These are phyloP conservation scores for Buceros bicornis DNA, from an alignment of 2,797 vertebrate species.

Conservation along the genomic window DNA sequence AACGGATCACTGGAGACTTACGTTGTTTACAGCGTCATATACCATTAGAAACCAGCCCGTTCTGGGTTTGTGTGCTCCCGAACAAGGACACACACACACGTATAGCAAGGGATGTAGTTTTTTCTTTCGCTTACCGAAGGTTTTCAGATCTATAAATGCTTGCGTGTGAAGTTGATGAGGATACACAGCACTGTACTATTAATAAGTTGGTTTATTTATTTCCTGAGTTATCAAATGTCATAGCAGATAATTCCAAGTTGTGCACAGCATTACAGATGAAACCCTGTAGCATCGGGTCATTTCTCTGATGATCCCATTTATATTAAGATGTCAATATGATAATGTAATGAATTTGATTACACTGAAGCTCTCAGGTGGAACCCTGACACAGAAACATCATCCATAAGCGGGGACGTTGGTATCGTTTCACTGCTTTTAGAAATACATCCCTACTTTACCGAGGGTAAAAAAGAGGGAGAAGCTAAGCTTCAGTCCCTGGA, in stretches of 20 bases:
- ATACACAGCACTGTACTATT: constrained; percentile 2
- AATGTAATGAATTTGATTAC: background rate
- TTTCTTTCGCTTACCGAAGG: background rate
- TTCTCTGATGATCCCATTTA: background rate
- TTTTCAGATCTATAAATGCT: background rate
- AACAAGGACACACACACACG: background rate
- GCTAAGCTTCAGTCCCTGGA: background rate
- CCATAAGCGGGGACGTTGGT: background rate
- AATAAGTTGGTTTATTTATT: constrained; percentile 47
- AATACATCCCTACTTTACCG: background rate
- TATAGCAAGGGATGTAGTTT: background rate
- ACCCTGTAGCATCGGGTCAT: background rate
- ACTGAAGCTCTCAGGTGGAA: background rate
- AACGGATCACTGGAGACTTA: background rate
- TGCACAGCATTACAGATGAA: constrained; percentile 33
- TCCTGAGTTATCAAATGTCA: constrained; percentile 50
- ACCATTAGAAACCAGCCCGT: background rate
- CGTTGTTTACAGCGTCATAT: background rate
- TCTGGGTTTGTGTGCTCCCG: background rate
- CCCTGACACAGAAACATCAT: background rate
- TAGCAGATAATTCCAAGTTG: constrained; percentile 34
- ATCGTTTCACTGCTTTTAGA: background rate
- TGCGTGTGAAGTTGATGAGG: constrained; percentile 11
- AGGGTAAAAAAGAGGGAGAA: background rate
- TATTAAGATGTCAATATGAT: constrained; percentile 11